These are phyloP conservation scores for Sepioteuthis lessoniana DNA, from an alignment of 2,888 invertebrate species.

Conservation along the genomic window DNA sequence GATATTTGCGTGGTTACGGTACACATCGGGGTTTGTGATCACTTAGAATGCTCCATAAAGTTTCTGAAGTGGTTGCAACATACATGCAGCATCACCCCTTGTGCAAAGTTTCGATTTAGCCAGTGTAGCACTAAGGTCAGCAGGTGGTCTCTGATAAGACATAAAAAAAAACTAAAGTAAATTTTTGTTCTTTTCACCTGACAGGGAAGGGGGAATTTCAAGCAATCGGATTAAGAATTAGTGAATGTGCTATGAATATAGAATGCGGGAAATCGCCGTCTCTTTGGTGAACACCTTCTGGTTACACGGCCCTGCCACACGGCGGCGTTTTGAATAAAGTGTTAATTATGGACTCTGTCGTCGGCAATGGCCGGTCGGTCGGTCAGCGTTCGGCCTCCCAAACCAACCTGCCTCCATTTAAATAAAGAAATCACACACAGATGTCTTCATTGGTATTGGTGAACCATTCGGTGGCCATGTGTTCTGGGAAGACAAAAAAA, in stretches of 20 bases:
- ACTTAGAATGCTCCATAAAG: background rate
- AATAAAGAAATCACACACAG: constrained; percentile 8
- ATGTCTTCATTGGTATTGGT: background rate
- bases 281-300: background rate
- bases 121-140: background rate
- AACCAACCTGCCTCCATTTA: background rate
- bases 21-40: background rate
- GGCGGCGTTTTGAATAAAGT: constrained; percentile 17
- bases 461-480: background rate
- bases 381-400: background rate
- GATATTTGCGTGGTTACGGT: background rate
- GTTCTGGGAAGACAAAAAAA: background rate
- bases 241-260: background rate
- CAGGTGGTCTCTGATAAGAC: background rate
- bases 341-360: constrained; percentile 18
- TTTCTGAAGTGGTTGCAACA: no score
- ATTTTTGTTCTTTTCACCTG: background rate
- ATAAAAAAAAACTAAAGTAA: background rate
- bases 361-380: background rate
- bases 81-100: background rate
- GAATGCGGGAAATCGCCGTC: background rate
- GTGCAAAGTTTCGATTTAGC: background rate
- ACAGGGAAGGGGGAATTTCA: background rate
- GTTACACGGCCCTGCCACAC: background rate
- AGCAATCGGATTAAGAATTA: background rate